Conservation (phyloP, 2,888 invertebrate species). For the Caenorhabditis plicata region DNA sequence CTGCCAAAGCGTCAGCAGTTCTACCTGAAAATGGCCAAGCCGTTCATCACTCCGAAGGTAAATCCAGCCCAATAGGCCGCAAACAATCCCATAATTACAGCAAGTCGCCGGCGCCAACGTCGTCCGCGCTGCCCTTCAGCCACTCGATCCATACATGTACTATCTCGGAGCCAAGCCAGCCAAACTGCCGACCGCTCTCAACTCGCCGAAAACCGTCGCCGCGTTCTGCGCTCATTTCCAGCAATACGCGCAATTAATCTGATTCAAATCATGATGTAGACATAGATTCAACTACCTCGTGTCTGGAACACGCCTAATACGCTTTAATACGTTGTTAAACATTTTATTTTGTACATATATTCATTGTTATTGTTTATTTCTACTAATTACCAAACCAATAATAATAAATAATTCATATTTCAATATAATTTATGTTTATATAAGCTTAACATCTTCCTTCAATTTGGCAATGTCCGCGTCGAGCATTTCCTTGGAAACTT, state of each 20-base stretch:
- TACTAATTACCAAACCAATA: neutral
- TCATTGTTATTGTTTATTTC: neutral
- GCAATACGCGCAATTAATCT: too few relatives aligned
- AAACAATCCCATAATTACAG: neutral
- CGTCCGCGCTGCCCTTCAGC: slow-evolving; percentile 13
- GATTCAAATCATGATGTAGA: too few relatives aligned
- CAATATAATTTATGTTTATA: neutral
- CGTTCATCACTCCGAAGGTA: slow-evolving; percentile 7
- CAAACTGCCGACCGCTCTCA: slow-evolving; percentile 6
- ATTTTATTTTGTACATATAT: too few relatives aligned
- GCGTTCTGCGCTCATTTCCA: too few relatives aligned
- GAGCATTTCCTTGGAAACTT: slow-evolving; percentile 36
- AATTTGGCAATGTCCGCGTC: slow-evolving; percentile 16
- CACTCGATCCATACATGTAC: slow-evolving; percentile 10
- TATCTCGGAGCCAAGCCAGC: slow-evolving; percentile 2
- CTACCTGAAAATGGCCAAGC: slow-evolving; percentile 15
- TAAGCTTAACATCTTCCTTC: slow-evolving; percentile 1
- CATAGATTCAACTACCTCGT: too few relatives aligned
- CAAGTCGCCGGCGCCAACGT: slow-evolving; percentile 14
- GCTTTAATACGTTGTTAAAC: too few relatives aligned
- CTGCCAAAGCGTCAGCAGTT: slow-evolving; percentile 18
- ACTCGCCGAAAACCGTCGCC: too few relatives aligned
- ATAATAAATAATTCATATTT: neutral
- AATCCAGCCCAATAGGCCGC: neutral
- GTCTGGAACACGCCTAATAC: too few relatives aligned